These are phyloP conservation scores for Harpegnathos saltator DNA, from an alignment of 1,140 invertebrate genomes.

Conservation along the genomic window DNA sequence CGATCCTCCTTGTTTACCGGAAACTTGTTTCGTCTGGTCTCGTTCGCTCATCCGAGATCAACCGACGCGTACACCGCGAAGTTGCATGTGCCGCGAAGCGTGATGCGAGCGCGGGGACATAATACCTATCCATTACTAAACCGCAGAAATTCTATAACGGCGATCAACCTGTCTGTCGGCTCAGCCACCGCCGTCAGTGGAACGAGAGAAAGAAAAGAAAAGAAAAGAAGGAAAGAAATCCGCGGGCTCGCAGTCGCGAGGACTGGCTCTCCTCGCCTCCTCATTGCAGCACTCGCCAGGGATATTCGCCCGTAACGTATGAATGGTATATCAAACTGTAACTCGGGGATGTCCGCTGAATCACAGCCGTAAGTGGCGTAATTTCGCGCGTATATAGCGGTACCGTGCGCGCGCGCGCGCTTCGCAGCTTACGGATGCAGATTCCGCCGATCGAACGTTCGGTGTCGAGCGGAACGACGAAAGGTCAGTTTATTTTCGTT, in stretches of 20 bases:
- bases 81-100: conserved; percentile 68
- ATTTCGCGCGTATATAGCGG: conserved; percentile 32
- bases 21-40: no score
- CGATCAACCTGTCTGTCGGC: conserved; percentile 66
- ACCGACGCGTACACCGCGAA: neutral
- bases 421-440: conserved; percentile 38
- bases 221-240: no score
- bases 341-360: conserved; percentile 12
- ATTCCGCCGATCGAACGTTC: conserved; percentile 9
- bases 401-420: neutral
- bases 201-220: no score
- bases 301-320: no score
- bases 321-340: neutral
- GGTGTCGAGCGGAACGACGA: conserved; percentile 33
- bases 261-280: no score
- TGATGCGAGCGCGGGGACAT: conserved; percentile 64
- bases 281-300: no score
- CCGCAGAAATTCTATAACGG: conserved; percentile 80
- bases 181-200: neutral
- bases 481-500: conserved; percentile 66
- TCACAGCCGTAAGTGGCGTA: neutral
- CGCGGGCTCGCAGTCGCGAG: no score
- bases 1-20: neutral
- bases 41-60: conserved; percentile 12
- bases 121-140: conserved; percentile 79